phyloP scores from a whole-genome alignment of 2,113 vertebrate species.

The Struthidea cinerea region DNA sequence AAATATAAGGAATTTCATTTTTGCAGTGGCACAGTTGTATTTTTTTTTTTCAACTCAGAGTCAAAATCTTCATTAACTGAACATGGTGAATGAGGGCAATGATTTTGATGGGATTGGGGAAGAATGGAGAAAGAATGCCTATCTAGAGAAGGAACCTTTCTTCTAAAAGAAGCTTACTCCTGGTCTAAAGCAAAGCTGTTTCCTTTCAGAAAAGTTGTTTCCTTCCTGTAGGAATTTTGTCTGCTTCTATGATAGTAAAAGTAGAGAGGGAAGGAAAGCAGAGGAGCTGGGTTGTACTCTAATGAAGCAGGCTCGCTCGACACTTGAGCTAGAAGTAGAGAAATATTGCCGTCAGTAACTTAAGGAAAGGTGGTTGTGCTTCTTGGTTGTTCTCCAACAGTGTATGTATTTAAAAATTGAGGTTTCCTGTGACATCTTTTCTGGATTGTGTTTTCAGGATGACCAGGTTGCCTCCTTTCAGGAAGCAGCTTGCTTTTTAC shows the following conservation, averaged over 20 bases:
- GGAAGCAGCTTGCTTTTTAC: neutral
- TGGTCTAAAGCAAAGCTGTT: neutral
- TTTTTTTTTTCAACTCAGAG: neutral
- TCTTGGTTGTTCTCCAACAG: neutral
- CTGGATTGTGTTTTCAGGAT: neutral
- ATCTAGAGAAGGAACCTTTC: neutral
- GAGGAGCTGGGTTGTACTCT: rapidly evolving
- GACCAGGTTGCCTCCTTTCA: neutral
- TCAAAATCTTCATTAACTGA: neutral
- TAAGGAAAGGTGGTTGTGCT: neutral
- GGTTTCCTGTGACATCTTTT: neutral
- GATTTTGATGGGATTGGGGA: neutral
- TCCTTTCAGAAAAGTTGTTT: neutral
- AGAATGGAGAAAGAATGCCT: neutral
- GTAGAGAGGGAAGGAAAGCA: neutral
- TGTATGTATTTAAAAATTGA: neutral
- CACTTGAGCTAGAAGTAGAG: neutral
- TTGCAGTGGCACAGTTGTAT: neutral
- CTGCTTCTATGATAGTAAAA: neutral
- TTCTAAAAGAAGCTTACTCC: neutral
- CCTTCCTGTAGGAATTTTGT: neutral
- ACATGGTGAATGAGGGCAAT: neutral
- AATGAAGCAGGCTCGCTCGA: neutral
- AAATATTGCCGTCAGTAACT: neutral
- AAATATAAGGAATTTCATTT: neutral